phyloP scores from a whole-genome alignment of 2,113 vertebrate genomes.

The Mustelus asterias region DNA sequence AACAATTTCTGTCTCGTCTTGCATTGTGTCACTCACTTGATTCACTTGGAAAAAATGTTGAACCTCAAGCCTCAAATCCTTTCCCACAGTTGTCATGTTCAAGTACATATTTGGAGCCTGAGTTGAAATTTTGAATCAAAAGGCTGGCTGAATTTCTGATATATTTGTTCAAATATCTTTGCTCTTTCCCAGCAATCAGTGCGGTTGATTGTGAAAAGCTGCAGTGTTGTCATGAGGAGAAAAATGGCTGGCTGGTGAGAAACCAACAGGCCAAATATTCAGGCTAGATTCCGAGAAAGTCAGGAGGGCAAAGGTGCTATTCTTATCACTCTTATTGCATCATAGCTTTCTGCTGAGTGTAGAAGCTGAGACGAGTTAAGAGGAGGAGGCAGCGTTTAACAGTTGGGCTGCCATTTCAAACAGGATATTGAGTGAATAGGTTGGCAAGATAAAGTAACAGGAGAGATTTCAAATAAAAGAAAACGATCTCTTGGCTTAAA shows the following conservation, averaged over 20 bases:
- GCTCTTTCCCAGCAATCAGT: not conserved
- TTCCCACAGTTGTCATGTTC: slow-evolving; percentile 31
- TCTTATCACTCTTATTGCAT: not conserved
- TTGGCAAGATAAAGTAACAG: not conserved
- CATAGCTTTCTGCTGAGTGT: not conserved
- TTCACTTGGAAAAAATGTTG: slow-evolving; percentile 27
- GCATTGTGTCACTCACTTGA: not conserved
- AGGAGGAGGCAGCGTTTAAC: not conserved
- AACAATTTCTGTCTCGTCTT: not conserved
- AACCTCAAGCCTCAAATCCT: not conserved
- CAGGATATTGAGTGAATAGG: not conserved
- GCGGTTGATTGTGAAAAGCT: not conserved
- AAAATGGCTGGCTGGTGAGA: not conserved
- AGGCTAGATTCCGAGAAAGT: not conserved
- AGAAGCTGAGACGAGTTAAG: not conserved
- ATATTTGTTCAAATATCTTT: not conserved
- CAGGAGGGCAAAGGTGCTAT: slow-evolving; percentile 10
- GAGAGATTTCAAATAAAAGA: not conserved
- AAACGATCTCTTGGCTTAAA: not conserved
- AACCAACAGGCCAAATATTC: not conserved
- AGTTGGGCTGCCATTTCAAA: not conserved
- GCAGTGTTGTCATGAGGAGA: not conserved
- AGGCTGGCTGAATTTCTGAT: not conserved
- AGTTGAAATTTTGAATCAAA: slow-evolving; percentile 18
- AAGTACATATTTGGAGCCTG: slow-evolving; percentile 21